phyloP scores from a whole-genome alignment of 92 coral and sea anemone species.

The Ricordea florida region DNA sequence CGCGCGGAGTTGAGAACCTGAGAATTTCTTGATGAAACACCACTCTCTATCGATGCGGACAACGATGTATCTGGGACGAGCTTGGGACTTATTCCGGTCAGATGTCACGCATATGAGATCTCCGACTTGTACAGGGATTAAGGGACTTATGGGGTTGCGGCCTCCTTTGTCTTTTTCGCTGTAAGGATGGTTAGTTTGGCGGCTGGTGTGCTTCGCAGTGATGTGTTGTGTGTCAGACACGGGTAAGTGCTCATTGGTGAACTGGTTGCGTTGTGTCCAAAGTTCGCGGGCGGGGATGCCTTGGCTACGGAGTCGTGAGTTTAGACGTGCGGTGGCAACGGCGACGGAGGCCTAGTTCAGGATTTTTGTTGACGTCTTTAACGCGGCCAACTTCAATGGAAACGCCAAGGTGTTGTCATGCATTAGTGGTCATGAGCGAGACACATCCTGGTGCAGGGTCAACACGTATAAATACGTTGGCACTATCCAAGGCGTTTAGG shows the following conservation, averaged over 20 bases:
- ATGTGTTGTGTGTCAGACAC: constrained; percentile 43
- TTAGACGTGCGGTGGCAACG: constrained; percentile 39
- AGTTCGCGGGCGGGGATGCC: constrained; percentile 34
- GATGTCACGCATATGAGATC: constrained; percentile 26
- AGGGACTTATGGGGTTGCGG: background rate
- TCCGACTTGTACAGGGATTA: constrained; percentile 28
- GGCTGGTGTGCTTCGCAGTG: constrained; percentile 15
- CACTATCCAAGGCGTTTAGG: constrained; percentile 42
- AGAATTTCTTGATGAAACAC: constrained; percentile 11
- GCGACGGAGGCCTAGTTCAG: constrained; percentile 7
- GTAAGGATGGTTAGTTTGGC: constrained; percentile 30
- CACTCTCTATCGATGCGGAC: background rate
- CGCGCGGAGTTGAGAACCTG: background rate
- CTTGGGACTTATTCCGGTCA: constrained; percentile 6
- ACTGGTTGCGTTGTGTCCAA: constrained; percentile 45
- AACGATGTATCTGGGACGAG: constrained; percentile 7
- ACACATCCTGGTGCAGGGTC: constrained; percentile 55
- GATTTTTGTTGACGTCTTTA: constrained; percentile 51
- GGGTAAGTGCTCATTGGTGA: constrained; percentile 36
- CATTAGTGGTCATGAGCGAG: constrained; percentile 4
- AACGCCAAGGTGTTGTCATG: constrained; percentile 21
- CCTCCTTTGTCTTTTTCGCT: constrained; percentile 1
- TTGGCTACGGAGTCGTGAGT: background rate
- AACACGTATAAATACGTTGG: constrained; percentile 39
- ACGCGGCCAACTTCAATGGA: constrained; percentile 39